Evolutionary conservation across 2,888 invertebrate species (phyloP).

Genomic region (Epinotia demarniana): DNA sequence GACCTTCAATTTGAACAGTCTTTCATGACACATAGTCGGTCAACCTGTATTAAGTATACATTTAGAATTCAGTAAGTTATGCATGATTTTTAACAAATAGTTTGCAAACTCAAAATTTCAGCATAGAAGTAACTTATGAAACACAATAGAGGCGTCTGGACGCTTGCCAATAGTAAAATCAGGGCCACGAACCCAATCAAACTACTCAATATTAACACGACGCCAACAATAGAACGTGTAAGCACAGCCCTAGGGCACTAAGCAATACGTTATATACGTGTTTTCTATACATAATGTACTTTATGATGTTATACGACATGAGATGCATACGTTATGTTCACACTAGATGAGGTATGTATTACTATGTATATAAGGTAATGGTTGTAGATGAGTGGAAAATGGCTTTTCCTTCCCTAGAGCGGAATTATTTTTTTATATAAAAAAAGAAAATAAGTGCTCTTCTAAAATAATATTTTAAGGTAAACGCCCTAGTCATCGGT

Average conservation of each 20-base stretch:
- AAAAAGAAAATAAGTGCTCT: too few relatives aligned
- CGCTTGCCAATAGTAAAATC: neutral
- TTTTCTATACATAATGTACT: conserved; percentile 1
- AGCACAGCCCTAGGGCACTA: conserved; percentile 3
- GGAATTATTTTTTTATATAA: too few relatives aligned
- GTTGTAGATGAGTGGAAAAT: too few relatives aligned
- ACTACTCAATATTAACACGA: neutral
- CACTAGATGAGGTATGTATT: neutral
- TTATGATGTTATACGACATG: neutral
- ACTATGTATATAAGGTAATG: neutral
- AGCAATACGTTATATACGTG: neutral
- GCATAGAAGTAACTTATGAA: neutral
- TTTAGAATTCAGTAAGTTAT: too few relatives aligned
- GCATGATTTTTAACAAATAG: too few relatives aligned
- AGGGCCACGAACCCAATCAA: neutral
- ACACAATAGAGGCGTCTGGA: neutral
- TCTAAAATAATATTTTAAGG: too few relatives aligned
- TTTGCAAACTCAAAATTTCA: neutral
- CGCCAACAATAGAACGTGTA: neutral
- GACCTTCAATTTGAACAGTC: too few relatives aligned
- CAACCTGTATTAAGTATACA: too few relatives aligned
- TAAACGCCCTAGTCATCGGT: too few relatives aligned
- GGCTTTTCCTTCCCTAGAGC: too few relatives aligned
- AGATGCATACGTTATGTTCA: neutral
- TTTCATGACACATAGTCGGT: too few relatives aligned